Conservation (phyloP, 2,888 invertebrate species). For the Andrena hattorfiana region DNA sequence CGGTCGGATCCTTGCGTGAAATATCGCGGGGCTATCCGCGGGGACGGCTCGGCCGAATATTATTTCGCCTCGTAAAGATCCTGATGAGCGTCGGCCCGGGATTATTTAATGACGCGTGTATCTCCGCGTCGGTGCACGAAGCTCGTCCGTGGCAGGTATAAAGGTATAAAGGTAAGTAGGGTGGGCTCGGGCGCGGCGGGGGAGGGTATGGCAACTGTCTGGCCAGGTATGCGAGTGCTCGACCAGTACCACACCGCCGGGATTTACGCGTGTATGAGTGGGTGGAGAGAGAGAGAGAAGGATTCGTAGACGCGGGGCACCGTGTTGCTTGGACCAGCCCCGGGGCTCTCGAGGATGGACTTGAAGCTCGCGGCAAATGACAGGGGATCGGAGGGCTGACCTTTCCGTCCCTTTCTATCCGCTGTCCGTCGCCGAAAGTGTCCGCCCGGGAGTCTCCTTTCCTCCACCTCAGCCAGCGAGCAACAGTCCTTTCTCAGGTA, state of each 20-base stretch:
- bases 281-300: constrained; percentile 45
- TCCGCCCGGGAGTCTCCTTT: constrained; percentile 21
- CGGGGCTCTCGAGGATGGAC: constrained; percentile 49
- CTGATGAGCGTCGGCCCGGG: constrained; percentile 80
- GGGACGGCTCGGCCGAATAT: constrained; percentile 75
- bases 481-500: constrained; percentile 58
- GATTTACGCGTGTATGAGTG: constrained; percentile 62
- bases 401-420: constrained; percentile 48
- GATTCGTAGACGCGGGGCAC: constrained; percentile 46
- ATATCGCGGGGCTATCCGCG: constrained; percentile 65
- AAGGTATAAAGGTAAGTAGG: constrained; percentile 77
- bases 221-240: constrained; percentile 68
- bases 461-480: neutral
- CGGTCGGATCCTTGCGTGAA: constrained; percentile 70
- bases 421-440: constrained; percentile 23
- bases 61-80: constrained; percentile 82
- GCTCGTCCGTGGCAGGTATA: constrained; percentile 77
- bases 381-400: constrained; percentile 66
- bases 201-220: constrained; percentile 56
- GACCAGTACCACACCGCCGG: constrained; percentile 40
- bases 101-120: constrained; percentile 82
- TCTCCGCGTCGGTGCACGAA: constrained; percentile 67
- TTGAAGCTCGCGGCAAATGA: constrained; percentile 69
- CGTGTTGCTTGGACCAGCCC: constrained; percentile 34
- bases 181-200: constrained; percentile 35